Conservation (phyloP, 2,113 vertebrate genomes). For the Chinchilla lanigera region DNA sequence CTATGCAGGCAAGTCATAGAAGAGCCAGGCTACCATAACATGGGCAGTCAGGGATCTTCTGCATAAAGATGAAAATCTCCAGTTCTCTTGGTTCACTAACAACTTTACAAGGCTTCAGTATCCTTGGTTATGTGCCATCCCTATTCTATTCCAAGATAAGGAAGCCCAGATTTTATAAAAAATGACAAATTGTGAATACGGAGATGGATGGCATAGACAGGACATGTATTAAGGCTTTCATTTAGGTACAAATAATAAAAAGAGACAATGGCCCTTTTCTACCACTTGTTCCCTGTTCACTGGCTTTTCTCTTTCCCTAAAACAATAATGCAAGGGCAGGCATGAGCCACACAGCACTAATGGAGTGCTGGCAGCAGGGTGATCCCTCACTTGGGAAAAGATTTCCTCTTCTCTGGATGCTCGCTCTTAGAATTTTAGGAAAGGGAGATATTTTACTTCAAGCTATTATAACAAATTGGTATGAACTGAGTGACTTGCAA, state of each 20-base stretch:
- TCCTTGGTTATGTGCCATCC: background rate
- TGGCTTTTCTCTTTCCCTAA: background rate
- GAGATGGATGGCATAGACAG: background rate
- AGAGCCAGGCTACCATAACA: background rate
- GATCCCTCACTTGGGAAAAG: background rate
- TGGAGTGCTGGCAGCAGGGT: background rate
- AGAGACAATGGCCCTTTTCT: background rate
- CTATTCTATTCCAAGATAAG: constrained; percentile 17
- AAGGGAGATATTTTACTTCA: background rate
- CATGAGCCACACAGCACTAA: background rate
- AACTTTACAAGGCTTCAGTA: background rate
- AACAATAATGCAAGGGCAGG: background rate
- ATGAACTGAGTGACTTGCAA: background rate
- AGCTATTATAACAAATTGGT: background rate
- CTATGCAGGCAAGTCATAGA: background rate
- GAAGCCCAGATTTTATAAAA: background rate
- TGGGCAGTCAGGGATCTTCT: background rate
- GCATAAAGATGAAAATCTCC: background rate
- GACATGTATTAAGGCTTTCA: background rate
- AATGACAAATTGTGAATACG: background rate
- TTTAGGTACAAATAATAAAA: background rate
- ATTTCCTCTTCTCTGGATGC: background rate
- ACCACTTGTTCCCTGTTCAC: background rate
- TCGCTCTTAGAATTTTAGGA: background rate
- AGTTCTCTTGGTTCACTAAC: background rate